Evolutionary conservation across 2,888 invertebrate species (phyloP).

Genomic region (Anoncus sp.): DNA sequence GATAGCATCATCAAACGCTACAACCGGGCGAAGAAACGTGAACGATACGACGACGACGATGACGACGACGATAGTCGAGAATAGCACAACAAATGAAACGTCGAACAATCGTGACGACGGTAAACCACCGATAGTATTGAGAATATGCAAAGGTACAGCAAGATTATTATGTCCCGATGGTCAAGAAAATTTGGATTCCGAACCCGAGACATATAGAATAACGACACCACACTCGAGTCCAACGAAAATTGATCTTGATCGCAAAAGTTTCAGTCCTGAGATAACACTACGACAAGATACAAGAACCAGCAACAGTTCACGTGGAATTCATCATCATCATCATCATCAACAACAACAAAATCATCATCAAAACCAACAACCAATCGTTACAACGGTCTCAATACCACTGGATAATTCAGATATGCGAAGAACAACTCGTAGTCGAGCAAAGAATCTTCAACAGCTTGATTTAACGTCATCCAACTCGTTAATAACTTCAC

Average conservation of each 20-base stretch:
- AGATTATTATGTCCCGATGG: conserved; percentile 83
- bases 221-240: conserved; percentile 75
- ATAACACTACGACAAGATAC: conserved; percentile 66
- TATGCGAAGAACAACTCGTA: conserved; percentile 80
- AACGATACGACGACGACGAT: conserved; percentile 59
- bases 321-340: conserved; percentile 23
- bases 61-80: conserved; percentile 69
- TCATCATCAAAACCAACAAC: conserved; percentile 66
- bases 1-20: background rate
- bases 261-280: conserved; percentile 71
- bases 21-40: background rate
- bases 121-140: conserved; percentile 92
- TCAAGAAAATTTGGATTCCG: conserved; percentile 71
- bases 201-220: conserved; percentile 78
- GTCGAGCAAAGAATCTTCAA: conserved; percentile 77
- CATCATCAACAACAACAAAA: conserved; percentile 55
- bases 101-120: conserved; percentile 75
- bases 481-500: conserved; percentile 38
- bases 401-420: conserved; percentile 78
- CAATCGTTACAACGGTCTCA: conserved; percentile 76
- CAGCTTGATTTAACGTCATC: conserved; percentile 74
- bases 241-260: conserved; percentile 72
- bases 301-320: conserved; percentile 52
- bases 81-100: conserved; percentile 66
- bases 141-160: conserved; percentile 92